Evolutionary conservation across 30 jellyfish, hydroid and myxozoan genomes (phyloP), one percentile per base, ranked within the genome.

Genomic region (Aurelia aurita): DNA sequence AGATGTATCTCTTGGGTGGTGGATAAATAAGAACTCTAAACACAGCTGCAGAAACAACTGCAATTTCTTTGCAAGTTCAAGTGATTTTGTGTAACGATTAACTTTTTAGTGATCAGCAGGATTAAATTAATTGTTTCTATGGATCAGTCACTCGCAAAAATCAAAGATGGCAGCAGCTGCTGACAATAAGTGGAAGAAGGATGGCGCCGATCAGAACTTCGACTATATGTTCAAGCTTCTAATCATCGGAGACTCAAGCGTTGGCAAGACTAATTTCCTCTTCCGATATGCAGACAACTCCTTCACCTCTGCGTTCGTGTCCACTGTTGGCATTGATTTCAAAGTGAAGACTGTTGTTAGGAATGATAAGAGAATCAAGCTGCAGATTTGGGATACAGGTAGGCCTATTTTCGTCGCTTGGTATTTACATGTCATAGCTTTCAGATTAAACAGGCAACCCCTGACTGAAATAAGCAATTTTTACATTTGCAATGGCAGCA

Each of bases 381-480:
- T 93, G 85, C 98, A 93, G 67, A 93, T 93, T 34, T 93, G 98
- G 98, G 98, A 93, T 80, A 93, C 98, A 70, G 98, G 98, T 39
- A 39, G 51, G 51, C 51, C 51, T 15, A 39, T 39, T 39, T 39
- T 39, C 51, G 16, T 39, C 51, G 51, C 51, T 39, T 39, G 51
- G 51, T 39, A 39, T 39, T 1, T 39, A 0, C 51, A 39, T 39
- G 51, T 39, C 51, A 39, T 39, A 39, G 51, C 51, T 39, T 2
- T 39, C 2, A 39, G 16, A 39, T 39, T 39, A 9, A 39, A 39
- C 51, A 9, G 0, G 2, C 51, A 39, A 39, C 51, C 51, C 51
- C 51, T 4, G 15, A 7, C 13, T 39, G 12, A 39, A 6, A 0
- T 6, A 39, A 39, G 51, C 51, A 39, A 15, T 39, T 39, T 39